These are phyloP conservation scores for Petrolisthes cinctipes DNA, from an alignment of 2,888 invertebrate species.

Conservation along the genomic window DNA sequence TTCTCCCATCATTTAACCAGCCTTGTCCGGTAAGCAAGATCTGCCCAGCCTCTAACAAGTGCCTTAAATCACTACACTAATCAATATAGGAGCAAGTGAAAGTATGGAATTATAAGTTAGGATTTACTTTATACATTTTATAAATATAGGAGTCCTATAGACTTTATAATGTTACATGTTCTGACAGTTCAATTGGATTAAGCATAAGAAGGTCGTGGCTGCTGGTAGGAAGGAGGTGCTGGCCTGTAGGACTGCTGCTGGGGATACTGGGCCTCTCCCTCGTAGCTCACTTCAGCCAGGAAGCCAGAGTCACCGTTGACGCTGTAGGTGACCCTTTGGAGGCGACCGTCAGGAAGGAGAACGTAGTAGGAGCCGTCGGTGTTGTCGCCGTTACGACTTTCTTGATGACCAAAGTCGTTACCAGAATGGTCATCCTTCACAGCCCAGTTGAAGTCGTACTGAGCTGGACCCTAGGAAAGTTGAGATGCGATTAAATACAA, in stretches of 20 bases:
- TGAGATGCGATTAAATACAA: no score
- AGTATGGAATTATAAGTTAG: no score
- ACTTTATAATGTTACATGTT: background rate
- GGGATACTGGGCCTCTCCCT: constrained; percentile 65
- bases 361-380: constrained; percentile 51
- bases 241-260: constrained; percentile 18
- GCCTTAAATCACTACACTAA: no score
- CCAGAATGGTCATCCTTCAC: constrained; percentile 51
- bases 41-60: no score
- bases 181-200: background rate
- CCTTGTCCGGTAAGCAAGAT: no score
- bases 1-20: no score
- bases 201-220: constrained; percentile 3
- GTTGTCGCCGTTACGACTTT: constrained; percentile 41
- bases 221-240: constrained; percentile 19
- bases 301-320: constrained; percentile 61
- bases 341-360: constrained; percentile 53
- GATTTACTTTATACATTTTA: background rate
- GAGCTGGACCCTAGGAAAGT: constrained; percentile 21
- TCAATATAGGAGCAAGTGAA: no score
- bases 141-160: background rate
- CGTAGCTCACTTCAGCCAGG: constrained; percentile 63
- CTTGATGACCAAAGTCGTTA: constrained; percentile 47
- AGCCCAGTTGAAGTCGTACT: constrained; percentile 53
- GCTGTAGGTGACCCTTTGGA: constrained; percentile 47